Base-by-base conservation (phyloP, 2,888 invertebrate species). In the Scaptomyza parva region DNA sequence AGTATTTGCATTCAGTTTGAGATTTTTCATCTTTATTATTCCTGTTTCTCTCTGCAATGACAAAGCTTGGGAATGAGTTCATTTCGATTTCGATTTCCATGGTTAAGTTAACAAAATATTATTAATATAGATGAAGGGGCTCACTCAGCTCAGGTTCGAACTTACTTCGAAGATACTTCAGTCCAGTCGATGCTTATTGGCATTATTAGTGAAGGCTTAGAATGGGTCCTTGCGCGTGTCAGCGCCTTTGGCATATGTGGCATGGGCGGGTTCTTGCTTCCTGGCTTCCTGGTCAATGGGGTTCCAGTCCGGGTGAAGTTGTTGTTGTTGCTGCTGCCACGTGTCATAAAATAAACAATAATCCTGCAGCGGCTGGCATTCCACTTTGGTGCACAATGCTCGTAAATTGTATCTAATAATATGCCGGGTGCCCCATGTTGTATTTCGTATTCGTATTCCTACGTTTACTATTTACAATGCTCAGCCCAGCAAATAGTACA, bases 331-430 rank as follows among this genome's bases (percentile, higher is more conserved):
- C 45, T 30, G 55, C 26, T 35, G 82, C 77, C 84, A 84, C 84
- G 84, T 84, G 84, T 88, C 86, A 88, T 88, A 84, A 88, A 84
- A 86, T 83, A 83, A 84, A 86, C 86, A 86, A 86, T 86, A 85
- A 86, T 88, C 82, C 88, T 63, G 78, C 83, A 82, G 70, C 82
- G 82, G 78, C 87, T 88, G 84, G 65, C 80, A 70, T 88, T 83
- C 86, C 80, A 79, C 88, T 77, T 84, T 75, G 67, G 64, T 84
- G 80, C 87, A 82, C 82, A 82, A 85, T 71, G 52, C 76, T 76
- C 72, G 71, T 85, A 86, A 82, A 82, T 88, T 86, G 86, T 84
- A 79, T 88, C 88, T 84, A 86, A 84, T 84, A 88, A 84, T 88
- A 79, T 86, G 84, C 14, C 14, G 8, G 75, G 70, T n/a, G n/a